Conservation (phyloP, 1,140 invertebrate genomes). For the Pentalonia nigronervosa region DNA sequence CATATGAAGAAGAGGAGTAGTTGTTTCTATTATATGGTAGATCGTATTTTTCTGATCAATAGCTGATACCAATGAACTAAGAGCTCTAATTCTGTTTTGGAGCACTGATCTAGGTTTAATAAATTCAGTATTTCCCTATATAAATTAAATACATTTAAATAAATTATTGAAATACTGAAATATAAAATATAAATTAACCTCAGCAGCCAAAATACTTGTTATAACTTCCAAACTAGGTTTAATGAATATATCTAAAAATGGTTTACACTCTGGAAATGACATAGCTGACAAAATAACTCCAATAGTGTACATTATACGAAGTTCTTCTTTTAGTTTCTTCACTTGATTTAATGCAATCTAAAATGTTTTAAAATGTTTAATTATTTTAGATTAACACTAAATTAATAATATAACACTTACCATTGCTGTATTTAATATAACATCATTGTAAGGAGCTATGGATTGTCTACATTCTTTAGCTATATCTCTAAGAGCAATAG, state of each 20-base stretch:
- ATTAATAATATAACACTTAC: conserved; percentile 61
- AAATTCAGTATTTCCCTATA: conserved; percentile 15
- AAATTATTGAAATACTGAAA: not conserved
- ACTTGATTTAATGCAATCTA: conserved; percentile 41
- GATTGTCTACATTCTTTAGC: conserved; percentile 78
- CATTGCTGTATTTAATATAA: conserved; percentile 73
- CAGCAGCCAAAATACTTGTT: conserved; percentile 29
- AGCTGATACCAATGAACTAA: conserved; percentile 52
- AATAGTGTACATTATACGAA: conserved; percentile 45
- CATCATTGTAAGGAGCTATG: conserved; percentile 75
- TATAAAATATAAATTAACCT: conserved; percentile 15
- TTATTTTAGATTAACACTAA: not conserved
- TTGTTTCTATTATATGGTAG: conserved; percentile 39
- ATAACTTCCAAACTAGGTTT: conserved; percentile 42
- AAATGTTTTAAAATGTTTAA: not conserved
- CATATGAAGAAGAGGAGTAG: conserved; percentile 28
- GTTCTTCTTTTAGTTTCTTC: conserved; percentile 46
- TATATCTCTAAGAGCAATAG: conserved; percentile 86
- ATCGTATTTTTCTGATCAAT: conserved; percentile 34
- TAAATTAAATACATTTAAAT: not conserved
- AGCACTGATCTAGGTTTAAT: conserved; percentile 34
- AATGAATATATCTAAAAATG: conserved; percentile 44
- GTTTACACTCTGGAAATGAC: conserved; percentile 44
- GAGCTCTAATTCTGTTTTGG: conserved; percentile 45
- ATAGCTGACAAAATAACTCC: conserved; percentile 49